Base-by-base conservation (phyloP, 2,797 vertebrate species). In the Hozukius guyotensis region DNA sequence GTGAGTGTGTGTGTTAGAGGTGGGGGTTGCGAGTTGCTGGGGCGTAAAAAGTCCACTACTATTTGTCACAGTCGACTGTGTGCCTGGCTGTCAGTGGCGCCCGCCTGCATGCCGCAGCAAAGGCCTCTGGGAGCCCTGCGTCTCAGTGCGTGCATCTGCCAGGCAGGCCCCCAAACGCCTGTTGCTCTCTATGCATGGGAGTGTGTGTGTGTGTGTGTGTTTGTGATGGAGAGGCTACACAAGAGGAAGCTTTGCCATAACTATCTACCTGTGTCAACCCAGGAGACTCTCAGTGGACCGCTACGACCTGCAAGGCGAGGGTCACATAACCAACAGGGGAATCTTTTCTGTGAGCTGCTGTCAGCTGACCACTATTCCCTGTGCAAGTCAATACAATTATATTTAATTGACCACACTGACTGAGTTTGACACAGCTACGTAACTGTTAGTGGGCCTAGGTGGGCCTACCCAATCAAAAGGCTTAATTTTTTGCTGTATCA, bases 1-100 rank as follows among this genome's bases (percentile, higher is more conserved):
- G 70, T 46, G 56, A 52, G 64, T 66, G 79, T 71, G 32, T 59
- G 67, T 38, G 53, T 38, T 38, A 52, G 81, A 36, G 31, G 60
- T 36, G 57, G 34, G 64, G 65, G 57, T 73, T 80, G 80, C 5
- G 53, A 91, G 77, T 81, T 85, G 77, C 81, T 81, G 71, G 86
- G 88, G 90, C 81, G 55, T 85, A 90, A 91, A 87, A 86, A 87
- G 91, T 92, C 93, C 85, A 81, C 85, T 87, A 82, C 87, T 71
- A 93, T 94, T 93, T 92, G 91, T 94, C 93, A 91, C 82, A 32
- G 63, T 85, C 31, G 55, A 82, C 78, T 88, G 74, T 72, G 46
- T 46, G 83, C 77, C 56, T 81, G 73, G 87, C 87, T 91, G 89
- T 89, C 90, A 84, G 68, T 32, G 81, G 75, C 16, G 72, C 76